Evolutionary conservation across 1,140 invertebrate species (phyloP).

Genomic region (Hyposmocoma kahamanoa): DNA sequence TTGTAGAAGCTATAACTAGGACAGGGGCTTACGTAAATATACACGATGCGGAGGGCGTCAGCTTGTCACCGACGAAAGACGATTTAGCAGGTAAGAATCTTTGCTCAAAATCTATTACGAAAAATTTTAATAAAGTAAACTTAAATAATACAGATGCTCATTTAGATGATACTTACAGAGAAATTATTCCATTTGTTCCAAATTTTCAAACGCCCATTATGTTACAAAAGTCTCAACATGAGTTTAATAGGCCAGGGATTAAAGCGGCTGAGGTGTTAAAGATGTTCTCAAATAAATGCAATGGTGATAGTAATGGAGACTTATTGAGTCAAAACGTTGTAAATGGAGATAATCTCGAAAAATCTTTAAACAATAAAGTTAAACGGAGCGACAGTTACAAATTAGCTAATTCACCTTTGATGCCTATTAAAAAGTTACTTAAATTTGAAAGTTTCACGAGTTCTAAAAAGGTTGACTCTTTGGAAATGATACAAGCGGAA

Average conservation of each 20-base stretch:
- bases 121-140: conserved; percentile 10
- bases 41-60: conserved; percentile 79
- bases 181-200: conserved; percentile 57
- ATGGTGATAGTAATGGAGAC: conserved; percentile 28
- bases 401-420: conserved; percentile 83
- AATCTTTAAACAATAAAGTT: conserved; percentile 70
- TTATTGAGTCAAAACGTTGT: conserved; percentile 8
- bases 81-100: conserved; percentile 75
- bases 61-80: conserved; percentile 75
- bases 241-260: conserved; percentile 39
- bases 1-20: conserved; percentile 63
- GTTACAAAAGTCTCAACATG: conserved; percentile 39
- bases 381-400: conserved; percentile 91
- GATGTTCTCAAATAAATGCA: conserved; percentile 61
- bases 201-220: conserved; percentile 64
- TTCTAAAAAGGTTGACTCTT: conserved; percentile 65
- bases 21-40: conserved; percentile 83
- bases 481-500: conserved; percentile 76
- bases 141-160: conserved; percentile 25
- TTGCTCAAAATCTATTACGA: conserved; percentile 34
- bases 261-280: conserved; percentile 67
- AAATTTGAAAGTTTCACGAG: conserved; percentile 64
- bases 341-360: conserved; percentile 28
- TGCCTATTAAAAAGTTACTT: conserved; percentile 72
- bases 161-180: conserved; percentile 24